These are phyloP conservation scores for Periophthalmus magnuspinnatus DNA, from an alignment of 2,797 vertebrate genomes.

Conservation along the genomic window DNA sequence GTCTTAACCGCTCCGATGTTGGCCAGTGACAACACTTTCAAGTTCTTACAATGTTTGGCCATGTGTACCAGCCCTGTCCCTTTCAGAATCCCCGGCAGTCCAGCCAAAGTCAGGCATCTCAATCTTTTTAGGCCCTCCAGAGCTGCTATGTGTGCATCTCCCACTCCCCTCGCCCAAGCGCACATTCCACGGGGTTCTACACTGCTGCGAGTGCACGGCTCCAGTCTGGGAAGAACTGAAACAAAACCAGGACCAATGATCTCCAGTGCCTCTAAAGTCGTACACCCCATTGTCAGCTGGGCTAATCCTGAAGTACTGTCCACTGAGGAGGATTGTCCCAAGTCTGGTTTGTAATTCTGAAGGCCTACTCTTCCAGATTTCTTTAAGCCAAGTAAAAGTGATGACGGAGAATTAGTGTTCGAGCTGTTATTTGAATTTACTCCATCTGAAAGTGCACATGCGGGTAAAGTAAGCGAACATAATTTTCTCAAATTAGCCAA, in stretches of 20 bases:
- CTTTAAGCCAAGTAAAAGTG: constrained; percentile 80
- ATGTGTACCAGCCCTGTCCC: constrained; percentile 87
- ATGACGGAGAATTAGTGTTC: constrained; percentile 45
- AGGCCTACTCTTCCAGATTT: constrained; percentile 86
- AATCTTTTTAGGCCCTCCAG: constrained; percentile 83
- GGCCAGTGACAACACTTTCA: constrained; percentile 87
- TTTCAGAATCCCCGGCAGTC: constrained; percentile 87
- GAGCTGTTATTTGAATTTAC: constrained; percentile 42
- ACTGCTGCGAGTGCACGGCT: constrained; percentile 84
- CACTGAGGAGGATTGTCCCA: constrained; percentile 51
- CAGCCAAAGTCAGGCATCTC: constrained; percentile 87
- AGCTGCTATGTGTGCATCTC: constrained; percentile 86
- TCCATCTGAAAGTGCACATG: constrained; percentile 84
- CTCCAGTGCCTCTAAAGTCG: constrained; percentile 85
- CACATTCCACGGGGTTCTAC: constrained; percentile 87
- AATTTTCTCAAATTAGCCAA: constrained; percentile 81
- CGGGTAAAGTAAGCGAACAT: constrained; percentile 85
- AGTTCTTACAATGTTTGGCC: constrained; percentile 82
- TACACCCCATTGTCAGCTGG: constrained; percentile 80
- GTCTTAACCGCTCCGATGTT: constrained; percentile 91
- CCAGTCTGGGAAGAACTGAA: constrained; percentile 91
- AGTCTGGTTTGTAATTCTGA: constrained; percentile 71
- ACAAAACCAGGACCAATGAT: constrained; percentile 91
- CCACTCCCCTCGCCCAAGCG: constrained; percentile 81
- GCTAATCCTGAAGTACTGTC: constrained; percentile 72